Conservation (phyloP, 1,140 invertebrate genomes). For the Rhopalosiphum maidis region DNA sequence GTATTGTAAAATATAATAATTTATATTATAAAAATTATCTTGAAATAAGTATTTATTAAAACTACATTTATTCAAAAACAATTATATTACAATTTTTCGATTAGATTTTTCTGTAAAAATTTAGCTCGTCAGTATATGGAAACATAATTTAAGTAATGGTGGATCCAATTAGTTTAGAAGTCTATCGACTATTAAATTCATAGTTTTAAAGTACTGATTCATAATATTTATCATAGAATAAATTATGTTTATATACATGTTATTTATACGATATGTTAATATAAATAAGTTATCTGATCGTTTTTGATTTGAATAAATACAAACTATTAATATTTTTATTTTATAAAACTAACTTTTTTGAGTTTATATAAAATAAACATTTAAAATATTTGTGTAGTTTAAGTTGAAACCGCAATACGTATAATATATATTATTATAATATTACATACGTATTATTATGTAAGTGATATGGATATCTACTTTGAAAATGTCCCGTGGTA, state of each 20-base stretch:
- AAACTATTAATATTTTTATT: background rate
- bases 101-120: background rate
- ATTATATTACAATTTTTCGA: background rate
- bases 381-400: background rate
- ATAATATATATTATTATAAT: background rate
- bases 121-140: background rate
- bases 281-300: too few species aligned
- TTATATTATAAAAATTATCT: background rate
- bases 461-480: background rate
- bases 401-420: background rate
- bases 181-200: background rate
- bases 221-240: too few species aligned
- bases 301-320: too few species aligned
- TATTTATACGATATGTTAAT: too few species aligned
- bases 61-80: background rate
- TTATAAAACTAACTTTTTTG: background rate
- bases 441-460: background rate
- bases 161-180: background rate
- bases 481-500: background rate
- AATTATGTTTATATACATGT: too few species aligned
- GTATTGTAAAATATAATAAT: background rate
- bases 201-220: background rate
- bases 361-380: background rate
- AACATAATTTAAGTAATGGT: background rate
- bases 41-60: background rate